phyloP scores from a whole-genome alignment of 2,888 invertebrate species.

The Dicyrtomina minuta region DNA sequence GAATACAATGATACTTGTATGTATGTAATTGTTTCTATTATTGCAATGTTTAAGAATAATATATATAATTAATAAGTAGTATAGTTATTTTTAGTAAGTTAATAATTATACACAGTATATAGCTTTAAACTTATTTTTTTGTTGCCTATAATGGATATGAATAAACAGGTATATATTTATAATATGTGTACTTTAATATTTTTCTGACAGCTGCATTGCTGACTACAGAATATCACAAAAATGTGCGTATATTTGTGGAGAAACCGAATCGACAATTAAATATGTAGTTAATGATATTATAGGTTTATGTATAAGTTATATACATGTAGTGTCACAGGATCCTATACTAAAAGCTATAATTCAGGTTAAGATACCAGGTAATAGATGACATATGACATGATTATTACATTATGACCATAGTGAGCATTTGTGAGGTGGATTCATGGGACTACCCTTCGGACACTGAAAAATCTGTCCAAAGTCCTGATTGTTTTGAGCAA shows the following conservation, averaged over 20 bases:
- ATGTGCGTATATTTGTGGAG: constrained; percentile 22
- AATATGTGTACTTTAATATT: too few relatives aligned
- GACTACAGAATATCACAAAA: constrained; percentile 21
- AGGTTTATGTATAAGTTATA: neutral
- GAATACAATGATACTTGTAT: neutral
- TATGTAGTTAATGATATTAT: neutral
- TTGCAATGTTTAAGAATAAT: neutral
- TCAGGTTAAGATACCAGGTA: too few relatives aligned
- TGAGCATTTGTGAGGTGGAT: constrained; percentile 56
- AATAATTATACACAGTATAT: too few relatives aligned
- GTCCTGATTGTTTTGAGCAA: constrained; percentile 55
- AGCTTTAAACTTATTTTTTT: too few relatives aligned
- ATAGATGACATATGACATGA: too few relatives aligned
- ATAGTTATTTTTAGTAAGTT: neutral
- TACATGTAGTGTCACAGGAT: neutral
- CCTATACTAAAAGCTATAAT: too few relatives aligned
- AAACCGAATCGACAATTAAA: neutral
- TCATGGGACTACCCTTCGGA: constrained; percentile 56
- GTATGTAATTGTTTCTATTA: neutral
- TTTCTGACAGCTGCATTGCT: constrained; percentile 7
- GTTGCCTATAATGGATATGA: neutral
- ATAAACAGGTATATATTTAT: constrained; percentile 6
- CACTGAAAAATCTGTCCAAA: constrained; percentile 57
- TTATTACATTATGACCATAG: constrained; percentile 54
- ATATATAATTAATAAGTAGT: constrained; percentile 3